These are phyloP conservation scores for Noctua pronuba DNA, from an alignment of 2,888 invertebrate species.

Conservation along the genomic window DNA sequence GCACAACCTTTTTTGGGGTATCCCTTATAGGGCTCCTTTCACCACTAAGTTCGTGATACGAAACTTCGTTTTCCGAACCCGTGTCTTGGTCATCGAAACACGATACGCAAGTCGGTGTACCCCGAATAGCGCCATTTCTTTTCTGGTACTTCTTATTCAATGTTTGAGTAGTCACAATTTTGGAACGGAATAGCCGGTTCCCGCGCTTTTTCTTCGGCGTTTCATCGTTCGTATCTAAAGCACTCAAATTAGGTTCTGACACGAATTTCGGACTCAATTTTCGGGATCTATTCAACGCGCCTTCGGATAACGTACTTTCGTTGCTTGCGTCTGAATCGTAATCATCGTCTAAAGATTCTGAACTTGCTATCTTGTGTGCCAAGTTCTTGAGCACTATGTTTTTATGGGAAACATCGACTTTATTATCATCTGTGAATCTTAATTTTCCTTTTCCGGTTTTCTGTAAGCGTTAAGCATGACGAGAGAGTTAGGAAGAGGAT, in stretches of 20 bases:
- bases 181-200: constrained; percentile 84
- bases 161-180: constrained; percentile 78
- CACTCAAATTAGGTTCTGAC: constrained; percentile 87
- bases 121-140: constrained; percentile 74
- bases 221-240: constrained; percentile 80
- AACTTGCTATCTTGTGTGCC: constrained; percentile 85
- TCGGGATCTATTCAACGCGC: constrained; percentile 80
- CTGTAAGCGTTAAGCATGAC: constrained; percentile 79
- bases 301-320: constrained; percentile 87
- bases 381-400: constrained; percentile 87
- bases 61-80: constrained; percentile 73
- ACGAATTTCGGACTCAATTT: constrained; percentile 88
- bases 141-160: constrained; percentile 86
- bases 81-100: constrained; percentile 86
- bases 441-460: constrained; percentile 83
- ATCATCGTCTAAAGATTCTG: constrained; percentile 83
- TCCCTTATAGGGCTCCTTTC: constrained; percentile 64
- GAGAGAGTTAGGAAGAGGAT: constrained; percentile 76
- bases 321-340: constrained; percentile 86
- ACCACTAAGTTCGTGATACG: constrained; percentile 60
- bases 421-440: constrained; percentile 80
- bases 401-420: constrained; percentile 85
- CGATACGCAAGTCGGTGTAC: constrained; percentile 86
- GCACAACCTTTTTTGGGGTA: constrained; percentile 79
- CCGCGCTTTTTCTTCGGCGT: constrained; percentile 87